Percentiles rank a stretch among this genome's conserved stretches.
These are phyloP conservation scores for Diploscapter pachys DNA, from an alignment of 1,140 invertebrate genomes.

Conservation along the genomic window DNA sequence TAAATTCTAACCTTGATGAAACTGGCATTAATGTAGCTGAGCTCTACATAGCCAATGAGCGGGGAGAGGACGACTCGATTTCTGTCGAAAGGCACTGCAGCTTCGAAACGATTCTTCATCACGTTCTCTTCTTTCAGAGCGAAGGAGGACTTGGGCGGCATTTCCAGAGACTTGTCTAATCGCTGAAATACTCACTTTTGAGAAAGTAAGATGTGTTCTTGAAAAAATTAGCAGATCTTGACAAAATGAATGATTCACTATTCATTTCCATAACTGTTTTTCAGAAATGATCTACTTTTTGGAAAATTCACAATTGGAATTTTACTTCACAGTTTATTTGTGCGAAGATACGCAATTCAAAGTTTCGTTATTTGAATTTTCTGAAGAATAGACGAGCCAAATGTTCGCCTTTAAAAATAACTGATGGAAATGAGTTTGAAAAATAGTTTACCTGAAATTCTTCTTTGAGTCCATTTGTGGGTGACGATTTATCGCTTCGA, in stretches of 20 bases:
- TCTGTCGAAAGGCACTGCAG: slow-evolving; percentile 53
- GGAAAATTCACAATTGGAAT: slow-evolving; percentile 2
- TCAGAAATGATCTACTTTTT: too few species aligned
- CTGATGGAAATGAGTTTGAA: too few species aligned
- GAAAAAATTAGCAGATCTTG: too few species aligned
- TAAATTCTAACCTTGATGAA: slow-evolving; percentile 20
- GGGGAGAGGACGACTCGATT: slow-evolving; percentile 51
- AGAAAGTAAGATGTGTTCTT: too few species aligned
- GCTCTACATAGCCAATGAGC: slow-evolving; percentile 46
- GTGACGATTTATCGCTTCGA: background rate
- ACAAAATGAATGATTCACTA: too few species aligned
- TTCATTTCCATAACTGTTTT: too few species aligned
- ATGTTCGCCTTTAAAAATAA: background rate
- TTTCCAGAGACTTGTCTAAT: slow-evolving; percentile 42
- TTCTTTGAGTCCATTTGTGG: slow-evolving; percentile 34
- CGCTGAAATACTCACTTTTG: slow-evolving; percentile 19
- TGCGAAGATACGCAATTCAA: too few species aligned
- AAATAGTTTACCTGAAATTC: slow-evolving; percentile 34
- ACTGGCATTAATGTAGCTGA: slow-evolving; percentile 49
- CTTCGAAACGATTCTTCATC: slow-evolving; percentile 42
- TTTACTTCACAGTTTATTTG: background rate
- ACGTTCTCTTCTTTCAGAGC: slow-evolving; percentile 53
- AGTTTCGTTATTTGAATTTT: too few species aligned
- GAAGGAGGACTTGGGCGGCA: slow-evolving; percentile 29
- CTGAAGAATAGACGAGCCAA: background rate